phyloP scores from a whole-genome alignment of 2,888 invertebrate genomes.

The Zeuzera pyrina region DNA sequence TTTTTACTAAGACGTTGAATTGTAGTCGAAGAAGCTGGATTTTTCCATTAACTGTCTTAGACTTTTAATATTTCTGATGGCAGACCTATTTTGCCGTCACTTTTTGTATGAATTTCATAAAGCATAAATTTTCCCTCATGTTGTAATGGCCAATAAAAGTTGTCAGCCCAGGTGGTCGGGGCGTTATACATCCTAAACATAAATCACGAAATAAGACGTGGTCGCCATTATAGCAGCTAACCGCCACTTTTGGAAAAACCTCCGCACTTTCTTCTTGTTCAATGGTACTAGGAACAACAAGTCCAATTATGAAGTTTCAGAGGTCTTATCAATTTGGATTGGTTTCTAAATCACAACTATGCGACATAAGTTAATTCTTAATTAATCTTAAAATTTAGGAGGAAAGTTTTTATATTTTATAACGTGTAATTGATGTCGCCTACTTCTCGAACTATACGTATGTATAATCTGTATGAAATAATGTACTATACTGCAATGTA shows the following conservation, averaged over 20 bases:
- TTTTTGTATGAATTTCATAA: slow-evolving; percentile 5
- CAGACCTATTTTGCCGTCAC: no score
- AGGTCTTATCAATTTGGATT: background rate
- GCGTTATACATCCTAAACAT: slow-evolving; percentile 1
- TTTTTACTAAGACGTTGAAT: no score
- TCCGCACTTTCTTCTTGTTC: background rate
- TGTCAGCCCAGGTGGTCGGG: slow-evolving; percentile 4
- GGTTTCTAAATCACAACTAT: background rate
- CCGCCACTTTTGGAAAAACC: background rate
- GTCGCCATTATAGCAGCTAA: background rate
- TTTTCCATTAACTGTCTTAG: no score
- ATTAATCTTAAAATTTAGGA: background rate
- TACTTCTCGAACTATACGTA: no score
- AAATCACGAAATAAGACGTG: slow-evolving; percentile 2
- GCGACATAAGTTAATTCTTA: background rate
- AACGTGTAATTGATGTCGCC: no score
- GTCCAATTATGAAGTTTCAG: background rate
- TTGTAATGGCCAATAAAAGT: slow-evolving; percentile 21
- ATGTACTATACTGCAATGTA: no score
- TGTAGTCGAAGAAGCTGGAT: no score
- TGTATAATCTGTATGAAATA: no score
- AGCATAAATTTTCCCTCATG: slow-evolving; percentile 21
- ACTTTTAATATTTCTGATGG: no score
- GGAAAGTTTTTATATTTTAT: background rate
- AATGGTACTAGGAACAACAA: background rate